phyloP scores from a whole-genome alignment of 2,888 invertebrate genomes.

The Cephus nigrinus region DNA sequence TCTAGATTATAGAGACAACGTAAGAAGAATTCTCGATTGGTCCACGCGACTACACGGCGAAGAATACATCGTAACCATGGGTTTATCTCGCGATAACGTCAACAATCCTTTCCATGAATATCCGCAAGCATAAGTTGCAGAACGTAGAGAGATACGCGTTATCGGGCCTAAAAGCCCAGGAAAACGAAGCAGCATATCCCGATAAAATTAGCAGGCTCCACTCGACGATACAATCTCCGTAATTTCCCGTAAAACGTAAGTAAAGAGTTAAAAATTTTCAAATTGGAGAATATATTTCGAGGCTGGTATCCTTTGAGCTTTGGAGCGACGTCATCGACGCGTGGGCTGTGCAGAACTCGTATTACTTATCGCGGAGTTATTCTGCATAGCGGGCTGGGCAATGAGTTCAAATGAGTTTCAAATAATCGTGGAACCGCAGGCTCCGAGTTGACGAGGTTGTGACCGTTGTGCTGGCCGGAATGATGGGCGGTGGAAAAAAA shows the following conservation, averaged over 20 bases:
- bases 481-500: conserved; percentile 23
- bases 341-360: background rate
- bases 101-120: background rate
- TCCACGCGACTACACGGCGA: background rate
- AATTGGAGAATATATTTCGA: background rate
- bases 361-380: background rate
- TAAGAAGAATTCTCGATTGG: background rate
- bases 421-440: conserved; percentile 41
- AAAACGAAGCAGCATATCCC: background rate
- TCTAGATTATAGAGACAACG: background rate
- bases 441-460: conserved; percentile 21
- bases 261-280: background rate
- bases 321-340: background rate
- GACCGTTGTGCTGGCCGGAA: conserved; percentile 20
- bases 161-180: background rate
- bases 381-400: conserved; percentile 25
- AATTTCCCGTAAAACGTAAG: background rate
- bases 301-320: background rate
- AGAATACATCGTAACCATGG: background rate
- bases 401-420: conserved; percentile 54
- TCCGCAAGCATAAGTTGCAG: background rate
- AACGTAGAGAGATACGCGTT: background rate
- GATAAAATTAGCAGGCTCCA: background rate
- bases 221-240: background rate
- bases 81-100: background rate